Conservation (phyloP, 2,113 vertebrate genomes). For the Laticauda laticaudata region DNA sequence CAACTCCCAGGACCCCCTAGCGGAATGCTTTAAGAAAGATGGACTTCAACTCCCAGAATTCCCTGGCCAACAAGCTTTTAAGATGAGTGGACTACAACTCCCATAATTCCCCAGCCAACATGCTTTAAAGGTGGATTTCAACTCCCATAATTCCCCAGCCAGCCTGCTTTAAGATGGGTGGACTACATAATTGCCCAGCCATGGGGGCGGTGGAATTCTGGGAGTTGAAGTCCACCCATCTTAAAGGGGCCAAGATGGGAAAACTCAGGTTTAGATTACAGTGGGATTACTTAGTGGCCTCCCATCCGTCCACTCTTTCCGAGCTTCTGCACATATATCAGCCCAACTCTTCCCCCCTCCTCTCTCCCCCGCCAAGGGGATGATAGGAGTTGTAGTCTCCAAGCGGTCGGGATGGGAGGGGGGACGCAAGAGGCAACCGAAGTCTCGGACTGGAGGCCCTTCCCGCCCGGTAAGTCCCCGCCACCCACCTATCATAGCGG, state of each 20-base stretch:
- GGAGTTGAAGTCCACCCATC: neutral
- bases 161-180: no score
- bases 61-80: no score
- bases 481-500: conserved; percentile 72
- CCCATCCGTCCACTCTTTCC: neutral
- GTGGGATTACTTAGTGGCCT: neutral
- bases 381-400: neutral
- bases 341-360: neutral
- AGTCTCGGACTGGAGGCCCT: neutral
- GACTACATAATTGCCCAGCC: no score
- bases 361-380: neutral
- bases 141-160: no score
- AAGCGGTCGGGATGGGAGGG: neutral
- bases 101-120: no score
- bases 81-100: no score
- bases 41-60: no score
- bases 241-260: neutral
- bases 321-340: neutral
- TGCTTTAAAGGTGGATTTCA: no score
- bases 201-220: neutral
- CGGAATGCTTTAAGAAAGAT: no score
- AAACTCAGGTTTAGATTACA: neutral
- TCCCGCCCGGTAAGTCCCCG: no score
- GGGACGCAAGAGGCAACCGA: neutral
- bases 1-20: no score